phyloP scores from a whole-genome alignment of 1,140 invertebrate species.

The Leptoteleia sp. region DNA sequence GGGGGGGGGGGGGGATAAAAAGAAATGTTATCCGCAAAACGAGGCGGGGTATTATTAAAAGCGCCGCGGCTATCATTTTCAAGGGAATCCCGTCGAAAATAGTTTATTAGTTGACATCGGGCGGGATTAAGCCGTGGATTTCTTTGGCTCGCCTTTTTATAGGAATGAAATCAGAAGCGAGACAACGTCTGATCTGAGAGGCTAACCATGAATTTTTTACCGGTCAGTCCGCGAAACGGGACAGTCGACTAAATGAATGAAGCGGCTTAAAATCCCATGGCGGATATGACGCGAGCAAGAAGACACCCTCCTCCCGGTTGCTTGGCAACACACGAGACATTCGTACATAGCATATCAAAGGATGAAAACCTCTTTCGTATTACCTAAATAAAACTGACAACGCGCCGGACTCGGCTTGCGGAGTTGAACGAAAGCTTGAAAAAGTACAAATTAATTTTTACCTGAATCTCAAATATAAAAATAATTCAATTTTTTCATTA shows the following conservation, averaged over 20 bases:
- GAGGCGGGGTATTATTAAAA: too few relatives aligned
- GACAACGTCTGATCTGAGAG: conserved; percentile 67
- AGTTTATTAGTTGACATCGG: conserved; percentile 45
- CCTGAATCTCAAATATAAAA: conserved; percentile 59
- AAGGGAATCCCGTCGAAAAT: conserved; percentile 18
- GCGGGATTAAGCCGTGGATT: conserved; percentile 38
- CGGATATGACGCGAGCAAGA: conserved; percentile 75
- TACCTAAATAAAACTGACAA: conserved; percentile 70
- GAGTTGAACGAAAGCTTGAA: conserved; percentile 57
- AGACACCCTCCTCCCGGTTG: conserved; percentile 76
- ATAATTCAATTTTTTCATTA: conserved; percentile 60
- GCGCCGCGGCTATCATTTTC: too few relatives aligned
- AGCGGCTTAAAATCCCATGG: conserved; percentile 77
- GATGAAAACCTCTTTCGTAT: conserved; percentile 77
- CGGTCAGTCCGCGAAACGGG: conserved; percentile 67
- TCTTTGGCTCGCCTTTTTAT: conserved; percentile 57
- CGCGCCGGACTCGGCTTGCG: conserved; percentile 48
- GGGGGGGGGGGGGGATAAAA: too few relatives aligned
- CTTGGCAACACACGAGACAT: conserved; percentile 78
- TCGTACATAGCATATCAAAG: conserved; percentile 77
- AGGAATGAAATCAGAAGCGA: conserved; percentile 62
- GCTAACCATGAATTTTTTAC: conserved; percentile 68
- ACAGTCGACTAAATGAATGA: conserved; percentile 76
- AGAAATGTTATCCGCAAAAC: too few relatives aligned
- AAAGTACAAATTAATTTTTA: conserved; percentile 67